Evolutionary conservation across 2,888 invertebrate genomes (phyloP).

Genomic region (Xestia rhomboidea): DNA sequence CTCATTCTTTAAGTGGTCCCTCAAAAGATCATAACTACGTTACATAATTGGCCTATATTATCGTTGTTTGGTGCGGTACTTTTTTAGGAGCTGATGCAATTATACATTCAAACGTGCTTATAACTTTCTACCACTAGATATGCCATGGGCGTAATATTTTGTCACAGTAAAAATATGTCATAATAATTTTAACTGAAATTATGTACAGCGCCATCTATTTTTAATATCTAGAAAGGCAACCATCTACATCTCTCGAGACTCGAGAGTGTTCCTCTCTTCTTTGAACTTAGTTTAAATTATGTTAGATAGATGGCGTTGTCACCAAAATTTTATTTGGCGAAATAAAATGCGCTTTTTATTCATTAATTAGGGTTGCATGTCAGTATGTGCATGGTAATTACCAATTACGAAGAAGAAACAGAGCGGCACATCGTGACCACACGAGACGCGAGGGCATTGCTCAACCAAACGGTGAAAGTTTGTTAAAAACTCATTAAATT

Average conservation of each 20-base stretch:
- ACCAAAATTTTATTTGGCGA: background rate
- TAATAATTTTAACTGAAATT: background rate
- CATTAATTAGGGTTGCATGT: conserved; percentile 63
- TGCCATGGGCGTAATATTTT: conserved; percentile 34
- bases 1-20: background rate
- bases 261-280: background rate
- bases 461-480: conserved; percentile 79
- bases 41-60: background rate
- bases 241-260: background rate
- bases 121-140: conserved; percentile 42
- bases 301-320: conserved; percentile 47
- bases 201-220: conserved; percentile 32
- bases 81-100: conserved; percentile 43
- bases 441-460: conserved; percentile 64
- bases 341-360: conserved; percentile 40
- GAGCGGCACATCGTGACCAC: conserved; percentile 68
- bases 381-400: conserved; percentile 65
- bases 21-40: background rate
- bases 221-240: background rate
- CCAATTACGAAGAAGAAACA: conserved; percentile 68
- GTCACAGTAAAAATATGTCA: conserved; percentile 5
- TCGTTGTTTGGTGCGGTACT: conserved; percentile 6
- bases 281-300: background rate
- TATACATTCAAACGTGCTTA: background rate
- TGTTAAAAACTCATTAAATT: conserved; percentile 74